Base-by-base conservation (phyloP, 2,113 vertebrate genomes). In the Equus quagga region DNA sequence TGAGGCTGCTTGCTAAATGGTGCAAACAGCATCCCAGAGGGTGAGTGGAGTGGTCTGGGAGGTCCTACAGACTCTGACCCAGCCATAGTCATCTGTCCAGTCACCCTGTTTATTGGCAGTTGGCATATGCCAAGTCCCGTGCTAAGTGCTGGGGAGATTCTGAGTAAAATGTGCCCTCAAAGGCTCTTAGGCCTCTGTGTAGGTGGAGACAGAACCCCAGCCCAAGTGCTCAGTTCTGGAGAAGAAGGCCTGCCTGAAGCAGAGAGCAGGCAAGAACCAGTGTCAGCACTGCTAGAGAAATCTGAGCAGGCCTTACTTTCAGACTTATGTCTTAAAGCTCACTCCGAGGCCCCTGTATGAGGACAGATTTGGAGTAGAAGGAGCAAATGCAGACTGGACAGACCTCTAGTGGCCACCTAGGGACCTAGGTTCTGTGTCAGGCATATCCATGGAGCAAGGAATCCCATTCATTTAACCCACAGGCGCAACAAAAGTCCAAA, bases 1-100 rank as follows among this genome's bases (percentile, higher is more conserved):
- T 9, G 21, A 56, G 56, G 23, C 67, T 49, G 3, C 6, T 5
- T 5, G 65, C 18, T 21, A 11, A 15, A 6, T 2, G 0, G 28
- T 19, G 18, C 23, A n/a, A 10, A 64, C 9, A 21, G 41, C n/a
- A n/a, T 56, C 54, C 0, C 33, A 8, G 36, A n/a, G 54, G 49
- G 58, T 2, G 6, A 18, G 18, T 24, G 13, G 12, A 3, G 41
- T 15, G n/a, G 60, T 62, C 26, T 17, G 18, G 78, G 82, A n/a
- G 15, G 24, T 7, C 26, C 41, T 54, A 1, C 24, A 49, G 49
- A 11, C 46, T 44, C 14, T 41, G 33, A 76, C n/a, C 33, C 33
- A 46, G 46, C 36, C 46, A 44, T 13, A 24, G 65, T 41, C 80
- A 46, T 75, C 62, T 64, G 44, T 84, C 36, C 56, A 62, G 70